These are phyloP conservation scores for Drosophila hydei DNA, from an alignment of 1,140 invertebrate genomes.

Conservation along the genomic window DNA sequence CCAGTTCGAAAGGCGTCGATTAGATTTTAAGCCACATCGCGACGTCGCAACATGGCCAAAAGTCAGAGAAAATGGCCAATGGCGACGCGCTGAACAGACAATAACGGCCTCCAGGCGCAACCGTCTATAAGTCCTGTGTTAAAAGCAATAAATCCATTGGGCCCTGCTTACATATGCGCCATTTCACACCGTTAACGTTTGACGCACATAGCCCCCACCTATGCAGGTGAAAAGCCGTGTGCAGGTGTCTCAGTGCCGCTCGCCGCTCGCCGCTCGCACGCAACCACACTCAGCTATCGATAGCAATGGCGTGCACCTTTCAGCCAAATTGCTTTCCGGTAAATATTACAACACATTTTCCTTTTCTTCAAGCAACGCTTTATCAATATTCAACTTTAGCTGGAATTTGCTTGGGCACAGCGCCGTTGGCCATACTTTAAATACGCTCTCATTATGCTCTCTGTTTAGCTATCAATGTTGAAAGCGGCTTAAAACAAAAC, in stretches of 20 bases:
- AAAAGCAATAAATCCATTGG: slow-evolving; percentile 76
- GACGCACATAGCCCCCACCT: too few relatives aligned
- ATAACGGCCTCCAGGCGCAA: slow-evolving; percentile 56
- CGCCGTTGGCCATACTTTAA: slow-evolving; percentile 37
- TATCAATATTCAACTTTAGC: slow-evolving; percentile 66
- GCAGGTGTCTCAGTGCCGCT: too few relatives aligned
- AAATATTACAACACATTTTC: slow-evolving; percentile 32
- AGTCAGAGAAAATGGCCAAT: slow-evolving; percentile 31
- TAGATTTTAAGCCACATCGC: slow-evolving; percentile 69
- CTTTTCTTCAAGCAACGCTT: slow-evolving; percentile 16
- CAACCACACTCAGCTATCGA: slow-evolving; percentile 66
- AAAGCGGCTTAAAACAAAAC: slow-evolving; percentile 2
- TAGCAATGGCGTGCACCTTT: slow-evolving; percentile 71
- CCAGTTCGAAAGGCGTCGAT: slow-evolving; percentile 56
- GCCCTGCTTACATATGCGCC: slow-evolving; percentile 77
- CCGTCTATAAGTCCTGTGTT: slow-evolving; percentile 79
- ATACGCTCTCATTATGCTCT: too few relatives aligned
- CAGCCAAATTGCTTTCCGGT: slow-evolving; percentile 73
- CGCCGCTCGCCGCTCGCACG: neutral
- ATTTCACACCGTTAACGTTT: slow-evolving; percentile 80
- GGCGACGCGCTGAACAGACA: slow-evolving; percentile 23
- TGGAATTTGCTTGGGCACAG: too few relatives aligned
- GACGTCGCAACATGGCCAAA: slow-evolving; percentile 37
- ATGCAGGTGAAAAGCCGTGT: too few relatives aligned
- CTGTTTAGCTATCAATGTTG: neutral